Evolutionary conservation across 1,140 invertebrate species (phyloP), one percentile per base, ranked within the genome.

Genomic region (Hycleus cichorii): DNA sequence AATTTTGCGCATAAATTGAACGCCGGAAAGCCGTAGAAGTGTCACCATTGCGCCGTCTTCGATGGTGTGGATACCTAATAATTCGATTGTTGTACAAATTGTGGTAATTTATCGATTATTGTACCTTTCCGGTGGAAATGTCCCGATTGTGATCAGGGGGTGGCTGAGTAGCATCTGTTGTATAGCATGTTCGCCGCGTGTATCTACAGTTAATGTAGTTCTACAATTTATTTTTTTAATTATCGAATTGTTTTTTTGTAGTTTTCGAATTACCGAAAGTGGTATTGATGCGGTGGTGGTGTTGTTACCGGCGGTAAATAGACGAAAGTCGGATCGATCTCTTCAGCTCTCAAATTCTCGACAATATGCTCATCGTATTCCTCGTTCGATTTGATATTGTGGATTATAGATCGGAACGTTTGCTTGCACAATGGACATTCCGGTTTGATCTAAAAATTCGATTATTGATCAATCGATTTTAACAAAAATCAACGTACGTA

Each of bases 371-470:
- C 84, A 65, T 96, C 92, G 75, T 91, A 95, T 66, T 94, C 89
- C 60, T 87, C 81, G 72, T 88, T 86, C 1, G 89, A 90, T 62
- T 86, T 83, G 3, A 96, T 88, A 83, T 93, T 95, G 72, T 95
- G 91, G 62, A 95, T 91, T 39, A 97, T 96, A 4, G 87, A 89
- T 64, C 85, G 89, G 71, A 97, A 96, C 4, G 82, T 81, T 69
- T 93, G 89, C 67, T 97, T 96, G 75, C 95, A 97, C 0, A 97
- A 76, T 3, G 95, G 95, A 75, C 95, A 97, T 69, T 92, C 93
- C 9, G 91, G 81, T 75, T 96, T 95, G 6, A 95, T 87, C 82
- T 85, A 69, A 11, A 62, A 64, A 32, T 32, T 12, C 7, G 10
- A 57, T 39, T 45, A 47, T 11, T 46, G 9, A 18, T 44, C 26